These are phyloP conservation scores for Stegostoma tigrinum DNA, from an alignment of 2,113 vertebrate genomes.

Conservation along the genomic window DNA sequence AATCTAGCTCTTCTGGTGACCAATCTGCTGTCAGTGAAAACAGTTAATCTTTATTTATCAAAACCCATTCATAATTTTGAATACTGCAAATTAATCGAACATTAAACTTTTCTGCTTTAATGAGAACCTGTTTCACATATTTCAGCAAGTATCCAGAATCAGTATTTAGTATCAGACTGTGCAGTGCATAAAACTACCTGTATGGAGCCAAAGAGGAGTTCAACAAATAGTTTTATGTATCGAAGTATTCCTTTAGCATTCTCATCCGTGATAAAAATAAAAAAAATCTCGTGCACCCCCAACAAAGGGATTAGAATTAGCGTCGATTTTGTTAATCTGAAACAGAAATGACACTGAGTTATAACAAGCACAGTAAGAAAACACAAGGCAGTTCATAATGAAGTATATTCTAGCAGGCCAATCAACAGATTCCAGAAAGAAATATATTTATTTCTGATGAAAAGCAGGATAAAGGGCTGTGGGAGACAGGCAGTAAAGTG, in stretches of 20 bases:
- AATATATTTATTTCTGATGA: too few relatives aligned
- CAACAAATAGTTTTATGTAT: constrained; percentile 68
- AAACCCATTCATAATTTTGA: neutral
- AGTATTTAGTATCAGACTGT: neutral
- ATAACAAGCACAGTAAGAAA: neutral
- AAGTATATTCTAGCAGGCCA: neutral
- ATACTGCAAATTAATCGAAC: neutral
- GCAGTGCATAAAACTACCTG: constrained; percentile 53
- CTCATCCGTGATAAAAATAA: constrained; percentile 68
- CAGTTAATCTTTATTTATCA: neutral
- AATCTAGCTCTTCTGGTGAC: neutral
- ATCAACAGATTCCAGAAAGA: too few relatives aligned
- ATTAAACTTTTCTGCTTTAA: neutral
- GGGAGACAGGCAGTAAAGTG: too few relatives aligned
- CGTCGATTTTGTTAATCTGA: constrained; percentile 69
- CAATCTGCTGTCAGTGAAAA: neutral
- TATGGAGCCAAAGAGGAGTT: constrained; percentile 71
- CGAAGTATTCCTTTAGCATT: constrained; percentile 66
- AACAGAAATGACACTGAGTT: neutral
- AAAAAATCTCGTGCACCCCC: constrained; percentile 68
- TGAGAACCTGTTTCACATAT: neutral
- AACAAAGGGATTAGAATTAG: constrained; percentile 73
- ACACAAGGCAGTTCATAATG: neutral
- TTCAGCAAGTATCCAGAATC: neutral
- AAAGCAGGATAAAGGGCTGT: too few relatives aligned